Conservation (phyloP, 64 coral and sea anemone species). For the Astreopora myriophthalma region DNA sequence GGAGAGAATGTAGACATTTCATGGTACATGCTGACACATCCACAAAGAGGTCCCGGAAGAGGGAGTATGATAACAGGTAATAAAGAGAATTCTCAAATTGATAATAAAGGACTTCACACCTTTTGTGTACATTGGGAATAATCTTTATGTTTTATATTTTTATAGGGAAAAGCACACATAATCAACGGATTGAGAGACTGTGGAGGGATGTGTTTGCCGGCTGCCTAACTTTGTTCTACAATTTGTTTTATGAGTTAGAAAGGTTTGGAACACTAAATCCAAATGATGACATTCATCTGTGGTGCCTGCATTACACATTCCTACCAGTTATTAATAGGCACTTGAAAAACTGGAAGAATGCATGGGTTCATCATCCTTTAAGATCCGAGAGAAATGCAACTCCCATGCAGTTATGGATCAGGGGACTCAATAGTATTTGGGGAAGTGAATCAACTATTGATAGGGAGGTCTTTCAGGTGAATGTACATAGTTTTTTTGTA, state of each 20-base stretch:
- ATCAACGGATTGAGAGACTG: slow-evolving; percentile 63
- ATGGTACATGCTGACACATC: too few relatives aligned
- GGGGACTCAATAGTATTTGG: slow-evolving; percentile 27
- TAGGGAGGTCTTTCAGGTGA: slow-evolving; percentile 2
- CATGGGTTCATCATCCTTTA: slow-evolving; percentile 57
- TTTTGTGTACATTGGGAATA: too few relatives aligned
- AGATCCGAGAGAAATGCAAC: background rate
- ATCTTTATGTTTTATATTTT: too few relatives aligned
- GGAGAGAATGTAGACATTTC: too few relatives aligned
- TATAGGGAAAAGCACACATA: slow-evolving; percentile 68
- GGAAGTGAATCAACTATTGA: background rate
- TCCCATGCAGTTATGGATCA: slow-evolving; percentile 26
- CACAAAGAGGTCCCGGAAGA: too few relatives aligned
- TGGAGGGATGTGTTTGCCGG: slow-evolving; percentile 68
- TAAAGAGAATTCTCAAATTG: too few relatives aligned
- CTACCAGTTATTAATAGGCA: slow-evolving; percentile 70
- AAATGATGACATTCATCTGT: slow-evolving; percentile 60
- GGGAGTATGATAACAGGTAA: too few relatives aligned
- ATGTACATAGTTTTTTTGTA: background rate
- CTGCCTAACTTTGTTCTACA: slow-evolving; percentile 40
- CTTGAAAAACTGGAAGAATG: slow-evolving; percentile 59
- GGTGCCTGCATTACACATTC: slow-evolving; percentile 72
- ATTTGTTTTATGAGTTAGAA: slow-evolving; percentile 55
- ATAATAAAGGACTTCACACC: too few relatives aligned
- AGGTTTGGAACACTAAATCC: slow-evolving; percentile 5